Evolutionary conservation across 53 echinoderm and acorn worm species (phyloP), one percentile per base, ranked within the genome.

Genomic region (Apostichopus leukothele): DNA sequence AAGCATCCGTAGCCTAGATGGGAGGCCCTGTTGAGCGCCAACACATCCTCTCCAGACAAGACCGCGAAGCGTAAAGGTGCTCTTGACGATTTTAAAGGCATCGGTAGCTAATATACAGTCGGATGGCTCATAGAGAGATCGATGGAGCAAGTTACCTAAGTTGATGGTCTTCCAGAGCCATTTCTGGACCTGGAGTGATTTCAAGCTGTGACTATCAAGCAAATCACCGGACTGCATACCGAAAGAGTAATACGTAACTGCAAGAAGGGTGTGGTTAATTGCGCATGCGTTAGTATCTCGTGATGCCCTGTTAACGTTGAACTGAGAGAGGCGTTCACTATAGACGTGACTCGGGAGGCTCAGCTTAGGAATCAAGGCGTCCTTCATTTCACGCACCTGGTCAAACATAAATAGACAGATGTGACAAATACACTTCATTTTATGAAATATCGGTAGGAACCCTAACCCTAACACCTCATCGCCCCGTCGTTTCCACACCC

Each of bases 191-290:
- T 4, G 50, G 53, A n/a, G 51, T 50, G 79, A 79, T 52, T 79
- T 16, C 1, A 79, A 18, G 79, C 50, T 16, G 79, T 50, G 51
- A 18, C 79, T 50, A 52, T 79, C 52, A 0, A 79, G 12, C 6
- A 79, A 16, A 53, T 84, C 84, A 25, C 84, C 84, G 13, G 84
- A 84, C 60, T 84, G 84, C 26, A 84, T 10, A 19, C 84, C 84
- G 25, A 84, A 84, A 20, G 26, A 60, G 61, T 84, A 84, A 14
- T 57, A 84, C 7, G 84, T 84, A 14, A 84, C 84, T 1, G 57
- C 63, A 11, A 84, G 84, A 26, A 84, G 84, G 27, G 84, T 84
- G 84, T 63, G 66, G 60, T 22, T 84, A 60, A 63, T 63, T 84
- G 84, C 84, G 59, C 66, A 60, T 18, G 84, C 57, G 22, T 60